Evolutionary conservation across 2,888 invertebrate genomes (phyloP).

Genomic region (Heliconius cydno): DNA sequence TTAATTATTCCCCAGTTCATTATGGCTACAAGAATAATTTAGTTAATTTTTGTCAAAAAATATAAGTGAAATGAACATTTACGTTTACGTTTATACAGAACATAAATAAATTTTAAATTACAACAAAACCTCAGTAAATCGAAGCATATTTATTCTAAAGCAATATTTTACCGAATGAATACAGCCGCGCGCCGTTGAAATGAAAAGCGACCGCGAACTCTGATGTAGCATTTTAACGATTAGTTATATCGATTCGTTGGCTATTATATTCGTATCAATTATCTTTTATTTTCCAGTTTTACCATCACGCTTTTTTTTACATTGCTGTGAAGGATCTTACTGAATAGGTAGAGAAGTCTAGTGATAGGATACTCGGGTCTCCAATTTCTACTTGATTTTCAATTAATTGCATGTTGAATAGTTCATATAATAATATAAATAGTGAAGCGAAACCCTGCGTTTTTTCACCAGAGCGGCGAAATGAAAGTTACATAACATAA

Average conservation of each 20-base stretch:
- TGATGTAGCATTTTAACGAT: neutral
- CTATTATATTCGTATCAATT: neutral
- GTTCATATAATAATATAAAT: too few species aligned
- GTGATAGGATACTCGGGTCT: too few species aligned
- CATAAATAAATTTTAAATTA: constrained; percentile 5
- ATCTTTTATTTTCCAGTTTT: too few species aligned
- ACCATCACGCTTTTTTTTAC: too few species aligned
- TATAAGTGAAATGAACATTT: neutral
- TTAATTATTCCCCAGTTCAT: constrained; percentile 11
- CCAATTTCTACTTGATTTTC: too few species aligned
- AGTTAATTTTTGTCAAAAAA: neutral
- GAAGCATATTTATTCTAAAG: constrained; percentile 18
- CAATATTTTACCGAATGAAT: constrained; percentile 18
- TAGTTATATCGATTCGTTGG: neutral
- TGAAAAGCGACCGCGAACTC: constrained; percentile 24
- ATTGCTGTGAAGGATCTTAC: too few species aligned
- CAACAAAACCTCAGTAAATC: neutral
- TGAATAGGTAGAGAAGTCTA: too few species aligned
- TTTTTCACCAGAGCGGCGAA: too few species aligned
- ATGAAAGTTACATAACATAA: too few species aligned
- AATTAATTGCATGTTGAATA: too few species aligned
- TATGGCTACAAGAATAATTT: neutral
- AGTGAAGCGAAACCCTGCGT: too few species aligned
- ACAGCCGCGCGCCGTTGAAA: constrained; percentile 1
- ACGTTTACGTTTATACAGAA: neutral